Base-by-base conservation (phyloP, 2,888 invertebrate genomes). In the Drosophila cognata region DNA sequence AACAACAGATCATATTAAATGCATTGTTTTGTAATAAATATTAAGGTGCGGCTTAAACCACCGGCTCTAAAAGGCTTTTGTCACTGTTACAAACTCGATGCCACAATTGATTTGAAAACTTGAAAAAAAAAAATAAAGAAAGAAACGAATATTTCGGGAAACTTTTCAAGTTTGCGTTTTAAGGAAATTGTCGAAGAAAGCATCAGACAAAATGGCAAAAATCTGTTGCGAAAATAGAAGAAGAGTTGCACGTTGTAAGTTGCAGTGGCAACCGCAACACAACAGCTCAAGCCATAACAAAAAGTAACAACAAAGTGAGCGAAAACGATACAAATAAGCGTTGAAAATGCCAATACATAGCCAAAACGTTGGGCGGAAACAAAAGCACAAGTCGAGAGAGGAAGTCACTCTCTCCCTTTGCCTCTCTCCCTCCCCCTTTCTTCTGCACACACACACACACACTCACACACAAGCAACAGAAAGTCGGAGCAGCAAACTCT, bases 241-340 rank as follows among this genome's bases (percentile, higher is more conserved):
- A 68, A 69, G 72, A 70, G 74, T 70, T 79, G 75, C 74, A 67
- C 69, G 69, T 64, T 72, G 71, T 59, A 62, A 56, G 79, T 72
- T 81, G 81, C 81, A 73, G 57, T 55, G 61, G 75, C 74, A 85
- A 79, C 83, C 85, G 61, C 88, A 77, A 72, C 62, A 72, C 67
- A 76, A 67, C 75, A 73, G 69, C 53, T 65, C 36, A 58, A 68
- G 58, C 63, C 63, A 64, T 60, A 70, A 66, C 69, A 79, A 70
- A 71, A 71, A 76, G 78, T 75, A 85, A 83, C 88, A 85, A 88
- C 86, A 85, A 88, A 80, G 86, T 88, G 84, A 74, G 78, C 82
- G 80, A 88, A 86, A 85, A 78, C 85, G 85, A 85, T 85, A 86
- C 85, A 86, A 86, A 86, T 86, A 88, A 86, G 84, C 88, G 76